Evolutionary conservation across 2,888 invertebrate genomes (phyloP), one percentile per base, ranked within the genome.

Genomic region (Dynastes tityus): DNA sequence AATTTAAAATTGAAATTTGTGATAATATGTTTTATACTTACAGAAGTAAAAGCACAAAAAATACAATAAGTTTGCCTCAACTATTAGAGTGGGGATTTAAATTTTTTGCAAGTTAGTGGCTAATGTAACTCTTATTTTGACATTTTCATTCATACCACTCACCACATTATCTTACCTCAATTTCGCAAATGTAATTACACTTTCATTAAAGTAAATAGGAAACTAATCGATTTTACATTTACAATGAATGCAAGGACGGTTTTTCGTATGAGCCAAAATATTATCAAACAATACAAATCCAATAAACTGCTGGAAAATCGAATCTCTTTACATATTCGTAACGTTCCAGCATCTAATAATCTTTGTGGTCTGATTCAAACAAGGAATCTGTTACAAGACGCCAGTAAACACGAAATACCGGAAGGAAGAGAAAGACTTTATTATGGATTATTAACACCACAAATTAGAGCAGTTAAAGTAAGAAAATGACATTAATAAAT

Each of bases 381-480:
- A 22, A 68, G 80, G 29, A 53, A 53, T 29, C 68, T 80, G 11
- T 64, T 80, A 16, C 74, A 80, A 61, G 80, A 80, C 65, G 78
- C 78, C 3, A 78, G 78, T 63, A 80, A 78, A 80, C 29, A 63
- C n/a, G 78, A 80, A 49, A 64, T 68, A 2, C 55, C 65, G 4
- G 65, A 55, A 27, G 80, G 80, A 9, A 73, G 67, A 67, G 61
- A 78, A 82, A 85, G 88, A 74, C 90, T 96, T 78, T 96, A 96
- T 85, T 88, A 90, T 83, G 97, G 97, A 0, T 89, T 91, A 0
- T 87, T 97, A 76, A 91, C 93, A 1, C 91, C 91, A 0, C 93
- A 94, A 85, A 93, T 97, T 82, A 92, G 91, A 86, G 90, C 91
- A 32, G 93, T 97, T 0, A 97, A 97, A 89, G 86, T 88, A 85